A percentile compares a stretch with the other conserved stretches of the same genome.
Conservation (phyloP, 2,888 invertebrate genomes). For the Aspidiotus destructor region DNA sequence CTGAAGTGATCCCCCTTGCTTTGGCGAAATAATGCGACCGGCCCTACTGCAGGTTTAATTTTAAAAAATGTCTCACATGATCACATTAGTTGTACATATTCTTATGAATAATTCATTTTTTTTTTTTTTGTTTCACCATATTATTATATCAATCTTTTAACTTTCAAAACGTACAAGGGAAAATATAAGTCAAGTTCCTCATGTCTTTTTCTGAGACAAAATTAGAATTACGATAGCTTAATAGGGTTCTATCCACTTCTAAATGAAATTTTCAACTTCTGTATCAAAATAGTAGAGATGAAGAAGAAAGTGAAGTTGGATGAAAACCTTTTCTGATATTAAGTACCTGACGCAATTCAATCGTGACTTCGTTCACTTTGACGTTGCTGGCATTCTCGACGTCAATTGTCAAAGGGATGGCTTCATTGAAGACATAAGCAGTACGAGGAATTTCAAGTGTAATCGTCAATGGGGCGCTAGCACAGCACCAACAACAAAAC, state of each 20-base stretch:
- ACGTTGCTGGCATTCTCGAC: slow-evolving; percentile 68
- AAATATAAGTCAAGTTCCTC: neutral
- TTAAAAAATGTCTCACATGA: too few relatives aligned
- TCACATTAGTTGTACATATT: too few relatives aligned
- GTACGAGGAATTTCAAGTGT: slow-evolving; percentile 59
- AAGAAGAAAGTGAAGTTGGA: neutral
- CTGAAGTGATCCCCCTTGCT: too few relatives aligned
- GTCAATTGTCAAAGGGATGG: slow-evolving; percentile 58
- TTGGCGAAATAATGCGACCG: too few relatives aligned
- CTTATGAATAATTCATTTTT: too few relatives aligned
- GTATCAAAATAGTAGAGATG: neutral
- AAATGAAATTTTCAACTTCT: too few relatives aligned
- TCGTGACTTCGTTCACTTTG: slow-evolving; percentile 49
- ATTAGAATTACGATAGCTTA: too few relatives aligned
- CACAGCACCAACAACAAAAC: slow-evolving; percentile 52
- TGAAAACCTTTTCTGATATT: neutral
- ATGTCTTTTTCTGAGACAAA: neutral
- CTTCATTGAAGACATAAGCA: slow-evolving; percentile 68
- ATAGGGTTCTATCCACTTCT: too few relatives aligned
- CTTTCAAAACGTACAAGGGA: too few relatives aligned
- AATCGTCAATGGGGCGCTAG: slow-evolving; percentile 59
- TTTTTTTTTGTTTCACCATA: too few relatives aligned
- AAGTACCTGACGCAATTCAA: slow-evolving; percentile 9
- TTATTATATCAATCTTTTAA: too few relatives aligned
- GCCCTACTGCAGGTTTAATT: too few relatives aligned